A percentile compares a stretch with the other conserved stretches of the same genome.
Conservation (phyloP, 2,888 invertebrate species). For the Harpalus rufipes region DNA sequence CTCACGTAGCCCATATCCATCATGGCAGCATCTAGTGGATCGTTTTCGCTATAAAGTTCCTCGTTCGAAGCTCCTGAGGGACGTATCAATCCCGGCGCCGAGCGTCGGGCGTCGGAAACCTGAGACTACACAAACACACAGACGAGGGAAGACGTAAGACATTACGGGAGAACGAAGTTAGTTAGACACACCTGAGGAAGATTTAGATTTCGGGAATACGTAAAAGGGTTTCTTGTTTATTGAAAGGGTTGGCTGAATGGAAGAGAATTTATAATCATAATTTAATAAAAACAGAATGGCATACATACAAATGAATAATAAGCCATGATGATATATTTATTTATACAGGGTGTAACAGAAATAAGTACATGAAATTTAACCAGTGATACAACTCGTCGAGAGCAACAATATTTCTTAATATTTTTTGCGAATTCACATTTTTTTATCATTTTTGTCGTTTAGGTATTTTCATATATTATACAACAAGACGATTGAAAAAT, state of each 20-base stretch:
- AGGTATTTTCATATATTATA: too few relatives aligned
- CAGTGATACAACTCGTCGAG: too few relatives aligned
- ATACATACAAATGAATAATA: too few relatives aligned
- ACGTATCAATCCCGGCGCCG: constrained; percentile 43
- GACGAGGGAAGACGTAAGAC: background rate
- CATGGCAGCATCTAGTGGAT: constrained; percentile 30
- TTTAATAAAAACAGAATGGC: too few relatives aligned
- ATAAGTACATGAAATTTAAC: too few relatives aligned
- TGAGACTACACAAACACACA: background rate
- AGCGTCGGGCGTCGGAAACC: background rate
- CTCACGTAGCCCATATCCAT: constrained; percentile 10
- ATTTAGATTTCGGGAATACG: background rate
- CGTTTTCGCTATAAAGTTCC: constrained; percentile 52
- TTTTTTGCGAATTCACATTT: too few relatives aligned
- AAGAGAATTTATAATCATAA: too few relatives aligned
- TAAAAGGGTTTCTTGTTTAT: background rate
- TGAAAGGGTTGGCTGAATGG: background rate
- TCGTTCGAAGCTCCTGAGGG: constrained; percentile 43
- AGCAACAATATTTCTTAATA: too few relatives aligned
- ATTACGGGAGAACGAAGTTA: background rate
- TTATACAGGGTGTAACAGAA: too few relatives aligned
- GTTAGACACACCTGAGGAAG: background rate
- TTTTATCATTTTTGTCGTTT: too few relatives aligned
- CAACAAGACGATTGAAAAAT: too few relatives aligned
- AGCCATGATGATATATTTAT: too few relatives aligned